Evolutionary conservation across 2,797 vertebrate genomes (phyloP), one percentile per base, ranked within the genome.

Genomic region (Psittacula derbiana): DNA sequence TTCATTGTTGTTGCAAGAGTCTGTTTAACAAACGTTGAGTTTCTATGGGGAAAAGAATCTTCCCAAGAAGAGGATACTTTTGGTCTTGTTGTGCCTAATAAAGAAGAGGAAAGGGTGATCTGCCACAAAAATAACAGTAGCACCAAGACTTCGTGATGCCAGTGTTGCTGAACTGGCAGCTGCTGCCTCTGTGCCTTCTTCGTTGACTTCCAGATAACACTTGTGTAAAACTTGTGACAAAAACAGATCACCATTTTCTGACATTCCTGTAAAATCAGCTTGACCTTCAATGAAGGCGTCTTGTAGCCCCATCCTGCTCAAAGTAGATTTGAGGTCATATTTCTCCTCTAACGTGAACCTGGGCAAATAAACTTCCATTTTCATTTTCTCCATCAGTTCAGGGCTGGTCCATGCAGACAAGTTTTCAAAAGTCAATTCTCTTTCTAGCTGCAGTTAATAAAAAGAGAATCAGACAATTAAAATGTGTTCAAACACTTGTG

Each of bases 111-210:
- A 98, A 69, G 98, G 98, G 20, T 98, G 98, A 31, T 98, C 97
- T 17, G 97, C 98, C 49, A 96, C 90, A 85, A 98, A 98, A 87
- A 96, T 92, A 43, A 97, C 20, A 14, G 96, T 85, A 31, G 96
- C 94, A 4, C 96, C 97, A 21, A 97, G 97, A 5, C 95, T 98
- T 95, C 97, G 96, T n/a, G 97, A 97, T 10, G 96, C 75, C 62
- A 97, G 36, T 12, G 95, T 6, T n/a, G 86, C 98, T 2, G 97
- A 97, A 2, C 98, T 99, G 83, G 98, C 98, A 11, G 98, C 98
- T 2, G 98, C 97, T 1, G 99, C 99, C 88, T 99, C 98, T 0
- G 99, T 99, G 53, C 99, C 99, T 93, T 99, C 98, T 94, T 99
- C 99, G 4, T 98, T 99, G 60, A 99, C 98, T 38, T 99, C 99